Evolutionary conservation across 1,140 invertebrate species (phyloP).

Genomic region (Drosophila ohnishii): DNA sequence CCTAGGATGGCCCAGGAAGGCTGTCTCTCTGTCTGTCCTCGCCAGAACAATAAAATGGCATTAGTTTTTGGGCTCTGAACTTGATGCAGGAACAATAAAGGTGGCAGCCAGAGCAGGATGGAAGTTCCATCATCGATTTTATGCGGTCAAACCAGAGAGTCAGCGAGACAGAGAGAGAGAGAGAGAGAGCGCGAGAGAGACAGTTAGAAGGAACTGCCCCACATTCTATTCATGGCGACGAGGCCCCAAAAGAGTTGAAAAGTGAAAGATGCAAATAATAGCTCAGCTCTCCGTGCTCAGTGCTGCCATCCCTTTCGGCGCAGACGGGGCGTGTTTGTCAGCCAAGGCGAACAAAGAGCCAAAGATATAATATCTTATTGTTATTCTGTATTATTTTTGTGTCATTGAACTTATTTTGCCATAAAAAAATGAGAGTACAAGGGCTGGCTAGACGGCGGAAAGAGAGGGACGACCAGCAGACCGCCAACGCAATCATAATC

Average conservation of each 20-base stretch:
- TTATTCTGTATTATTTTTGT: slow-evolving; percentile 77
- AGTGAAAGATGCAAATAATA: slow-evolving; percentile 78
- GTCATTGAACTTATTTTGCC: slow-evolving; percentile 78
- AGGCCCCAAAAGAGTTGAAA: slow-evolving; percentile 66
- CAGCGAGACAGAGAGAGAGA: slow-evolving; percentile 4
- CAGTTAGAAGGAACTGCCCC: slow-evolving; percentile 43
- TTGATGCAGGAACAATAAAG: slow-evolving; percentile 68
- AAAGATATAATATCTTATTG: slow-evolving; percentile 73
- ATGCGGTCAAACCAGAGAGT: slow-evolving; percentile 67
- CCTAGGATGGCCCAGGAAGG: too few species aligned
- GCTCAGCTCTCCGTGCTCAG: slow-evolving; percentile 22
- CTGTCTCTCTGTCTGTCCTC: slow-evolving; percentile 25
- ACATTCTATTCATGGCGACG: slow-evolving; percentile 54
- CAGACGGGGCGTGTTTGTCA: slow-evolving; percentile 50
- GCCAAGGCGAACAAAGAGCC: slow-evolving; percentile 61
- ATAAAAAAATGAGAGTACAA: slow-evolving; percentile 50
- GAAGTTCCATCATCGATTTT: slow-evolving; percentile 68
- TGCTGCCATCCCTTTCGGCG: slow-evolving; percentile 21
- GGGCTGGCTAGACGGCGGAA: slow-evolving; percentile 21
- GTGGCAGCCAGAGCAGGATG: slow-evolving; percentile 17
- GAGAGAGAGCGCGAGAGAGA: slow-evolving; percentile 10
- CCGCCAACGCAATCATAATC: slow-evolving; percentile 38
- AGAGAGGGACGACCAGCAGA: neutral
- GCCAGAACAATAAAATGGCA: slow-evolving; percentile 75
- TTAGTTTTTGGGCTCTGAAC: slow-evolving; percentile 79